These are phyloP conservation scores for Centropyge bicolor DNA, from an alignment of 2,797 vertebrate genomes.

Conservation along the genomic window DNA sequence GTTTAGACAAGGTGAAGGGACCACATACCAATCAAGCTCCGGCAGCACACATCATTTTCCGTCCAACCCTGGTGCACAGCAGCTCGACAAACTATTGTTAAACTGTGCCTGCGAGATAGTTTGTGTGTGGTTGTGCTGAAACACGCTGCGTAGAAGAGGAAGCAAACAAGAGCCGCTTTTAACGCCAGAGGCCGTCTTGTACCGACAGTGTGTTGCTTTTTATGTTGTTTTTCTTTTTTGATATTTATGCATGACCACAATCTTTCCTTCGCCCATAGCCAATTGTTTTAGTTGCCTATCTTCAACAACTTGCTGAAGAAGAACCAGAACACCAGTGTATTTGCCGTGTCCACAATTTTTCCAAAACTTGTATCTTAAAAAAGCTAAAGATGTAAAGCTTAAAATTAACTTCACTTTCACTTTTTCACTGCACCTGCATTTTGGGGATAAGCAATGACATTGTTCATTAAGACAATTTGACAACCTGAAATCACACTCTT, in stretches of 20 bases:
- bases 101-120: slow-evolving; percentile 35
- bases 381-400: too few species aligned
- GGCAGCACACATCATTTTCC: slow-evolving; percentile 51
- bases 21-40: slow-evolving; percentile 62
- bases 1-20: slow-evolving; percentile 60
- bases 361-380: too few species aligned
- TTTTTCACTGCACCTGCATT: background rate
- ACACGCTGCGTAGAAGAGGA: background rate
- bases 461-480: background rate
- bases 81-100: slow-evolving; percentile 44
- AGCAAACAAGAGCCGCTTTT: slow-evolving; percentile 34
- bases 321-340: background rate
- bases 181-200: slow-evolving; percentile 22
- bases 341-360: background rate
- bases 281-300: background rate
- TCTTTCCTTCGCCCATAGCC: background rate
- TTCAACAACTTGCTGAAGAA: background rate
- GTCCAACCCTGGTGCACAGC: slow-evolving; percentile 41
- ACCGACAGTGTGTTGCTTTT: background rate
- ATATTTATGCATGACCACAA: background rate
- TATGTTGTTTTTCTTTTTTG: too few species aligned
- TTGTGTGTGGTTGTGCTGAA: slow-evolving; percentile 19
- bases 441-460: background rate
- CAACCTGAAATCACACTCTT: background rate
- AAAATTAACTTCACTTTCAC: background rate